phyloP scores from a whole-genome alignment of 2,113 vertebrate genomes.

The Spermophilus dauricus region DNA sequence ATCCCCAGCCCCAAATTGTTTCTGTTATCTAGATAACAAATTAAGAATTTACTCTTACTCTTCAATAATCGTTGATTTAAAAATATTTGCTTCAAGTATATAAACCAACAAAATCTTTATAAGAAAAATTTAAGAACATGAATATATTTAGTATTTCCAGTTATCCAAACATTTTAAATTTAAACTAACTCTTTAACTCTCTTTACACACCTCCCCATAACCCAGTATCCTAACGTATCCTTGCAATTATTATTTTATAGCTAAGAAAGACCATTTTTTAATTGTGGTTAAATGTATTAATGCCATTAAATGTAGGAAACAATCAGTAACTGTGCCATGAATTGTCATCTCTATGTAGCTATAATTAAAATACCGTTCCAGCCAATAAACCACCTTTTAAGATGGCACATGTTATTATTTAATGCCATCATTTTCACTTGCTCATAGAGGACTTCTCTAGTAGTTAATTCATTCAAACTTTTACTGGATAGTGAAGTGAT shows the following conservation, averaged over 20 bases:
- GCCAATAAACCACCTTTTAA: neutral
- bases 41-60: slow-evolving; percentile 14
- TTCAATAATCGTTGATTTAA: neutral
- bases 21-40: neutral
- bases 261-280: neutral
- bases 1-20: neutral
- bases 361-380: neutral
- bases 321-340: neutral
- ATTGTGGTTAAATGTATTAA: neutral
- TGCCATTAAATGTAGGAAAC: neutral
- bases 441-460: neutral
- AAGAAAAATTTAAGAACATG: neutral
- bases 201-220: neutral
- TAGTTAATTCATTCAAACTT: neutral
- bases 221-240: neutral
- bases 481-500: neutral
- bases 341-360: neutral
- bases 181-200: slow-evolving; percentile 19
- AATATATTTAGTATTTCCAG: neutral
- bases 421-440: neutral
- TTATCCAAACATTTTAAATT: slow-evolving; percentile 50
- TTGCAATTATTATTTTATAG: neutral
- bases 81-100: neutral
- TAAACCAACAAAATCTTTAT: neutral
- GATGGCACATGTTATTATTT: neutral